Evolutionary conservation across 2,888 invertebrate species (phyloP).

Genomic region (Mythimna pallens): DNA sequence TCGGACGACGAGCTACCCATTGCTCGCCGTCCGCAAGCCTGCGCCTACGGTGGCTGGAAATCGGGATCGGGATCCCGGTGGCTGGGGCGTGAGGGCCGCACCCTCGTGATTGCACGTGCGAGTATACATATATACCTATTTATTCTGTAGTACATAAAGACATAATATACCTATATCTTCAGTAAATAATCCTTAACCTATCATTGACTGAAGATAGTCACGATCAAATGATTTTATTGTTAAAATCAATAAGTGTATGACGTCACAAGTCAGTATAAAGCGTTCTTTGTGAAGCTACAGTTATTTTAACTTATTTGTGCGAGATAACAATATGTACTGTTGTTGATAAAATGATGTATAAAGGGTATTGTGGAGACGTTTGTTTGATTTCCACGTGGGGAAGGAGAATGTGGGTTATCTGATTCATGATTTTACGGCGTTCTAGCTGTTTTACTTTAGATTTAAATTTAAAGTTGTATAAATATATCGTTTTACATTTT

Average conservation of each 20-base stretch:
- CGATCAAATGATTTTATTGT: constrained; percentile 54
- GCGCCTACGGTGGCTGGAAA: too few relatives aligned
- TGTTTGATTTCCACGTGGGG: constrained; percentile 37
- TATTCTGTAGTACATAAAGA: background rate
- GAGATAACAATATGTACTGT: constrained; percentile 45
- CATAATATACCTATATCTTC: constrained; percentile 24
- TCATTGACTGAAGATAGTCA: constrained; percentile 55
- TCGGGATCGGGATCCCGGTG: too few relatives aligned
- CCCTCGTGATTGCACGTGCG: too few relatives aligned
- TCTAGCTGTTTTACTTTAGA: too few relatives aligned
- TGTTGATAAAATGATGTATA: constrained; percentile 48
- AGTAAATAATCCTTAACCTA: constrained; percentile 44
- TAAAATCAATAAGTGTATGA: constrained; percentile 51
- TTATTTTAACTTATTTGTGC: constrained; percentile 58
- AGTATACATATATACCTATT: background rate
- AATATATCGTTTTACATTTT: too few relatives aligned
- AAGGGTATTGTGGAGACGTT: constrained; percentile 33
- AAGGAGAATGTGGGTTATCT: constrained; percentile 22
- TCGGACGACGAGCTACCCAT: too few relatives aligned
- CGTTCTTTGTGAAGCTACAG: constrained; percentile 36
- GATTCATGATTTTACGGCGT: background rate
- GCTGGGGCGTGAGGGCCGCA: too few relatives aligned
- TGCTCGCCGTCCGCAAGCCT: too few relatives aligned
- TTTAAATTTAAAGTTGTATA: too few relatives aligned
- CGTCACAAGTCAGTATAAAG: constrained; percentile 19